Evolutionary conservation across 2,888 invertebrate species (phyloP).

Genomic region (Trachelus iudaicus): DNA sequence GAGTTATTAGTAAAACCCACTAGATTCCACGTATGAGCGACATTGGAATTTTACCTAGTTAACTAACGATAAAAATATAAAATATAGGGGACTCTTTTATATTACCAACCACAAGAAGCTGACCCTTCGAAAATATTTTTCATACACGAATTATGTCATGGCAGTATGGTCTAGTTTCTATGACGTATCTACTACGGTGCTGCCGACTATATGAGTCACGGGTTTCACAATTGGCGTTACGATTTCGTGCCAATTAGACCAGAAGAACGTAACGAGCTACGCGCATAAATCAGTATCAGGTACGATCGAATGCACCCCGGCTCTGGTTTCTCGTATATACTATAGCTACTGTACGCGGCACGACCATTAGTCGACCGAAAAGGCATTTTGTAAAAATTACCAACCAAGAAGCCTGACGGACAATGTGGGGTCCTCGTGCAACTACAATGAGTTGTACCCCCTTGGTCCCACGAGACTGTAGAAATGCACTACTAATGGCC

Average conservation of each 20-base stretch:
- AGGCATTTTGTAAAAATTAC: conserved; percentile 52
- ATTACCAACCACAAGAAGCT: background rate
- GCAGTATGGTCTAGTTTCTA: background rate
- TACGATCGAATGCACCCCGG: conserved; percentile 11
- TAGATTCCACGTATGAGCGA: background rate
- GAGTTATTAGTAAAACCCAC: background rate
- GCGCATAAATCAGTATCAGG: conserved; percentile 31
- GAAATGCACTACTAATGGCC: conserved; percentile 59
- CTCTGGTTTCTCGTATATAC: background rate
- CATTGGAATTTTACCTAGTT: background rate
- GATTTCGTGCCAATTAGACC: background rate
- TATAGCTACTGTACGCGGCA: conserved; percentile 6
- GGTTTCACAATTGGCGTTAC: background rate
- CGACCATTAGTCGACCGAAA: conserved; percentile 35
- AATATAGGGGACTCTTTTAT: background rate
- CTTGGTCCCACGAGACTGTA: conserved; percentile 49
- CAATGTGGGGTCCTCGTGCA: background rate
- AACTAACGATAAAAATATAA: background rate
- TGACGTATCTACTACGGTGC: background rate
- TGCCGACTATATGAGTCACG: background rate
- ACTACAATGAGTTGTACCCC: conserved; percentile 9
- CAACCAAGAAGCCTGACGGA: conserved; percentile 32
- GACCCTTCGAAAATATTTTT: background rate
- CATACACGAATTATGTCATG: background rate
- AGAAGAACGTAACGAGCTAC: background rate